Evolutionary conservation across 2,113 vertebrate species (phyloP), one percentile per base, ranked within the genome.

Genomic region (Nannobrachium achirus): DNA sequence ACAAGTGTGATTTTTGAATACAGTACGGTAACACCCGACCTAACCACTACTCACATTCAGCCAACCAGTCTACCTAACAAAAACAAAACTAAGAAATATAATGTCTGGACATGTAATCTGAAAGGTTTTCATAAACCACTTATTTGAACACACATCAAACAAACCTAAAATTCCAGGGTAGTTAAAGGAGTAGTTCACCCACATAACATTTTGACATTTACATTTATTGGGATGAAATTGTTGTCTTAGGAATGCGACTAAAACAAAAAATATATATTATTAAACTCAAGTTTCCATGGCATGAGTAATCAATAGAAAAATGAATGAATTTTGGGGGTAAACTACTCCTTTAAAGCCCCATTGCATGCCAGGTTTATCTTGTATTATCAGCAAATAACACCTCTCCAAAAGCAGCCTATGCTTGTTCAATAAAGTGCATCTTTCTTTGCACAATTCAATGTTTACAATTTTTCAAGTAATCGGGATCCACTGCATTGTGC

Each of bases 11-110:
- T n/a, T n/a, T 51, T 53, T 33, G 56, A 75, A 14, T 76, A 51
- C 46, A 45, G 48, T 25, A 66, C 15, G 51, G 63, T 9, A 58
- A 1, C 69, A 42, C 25, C 39, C 19, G 40, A n/a, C 42, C 25
- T 41, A 7, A 25, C 20, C 1, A 6, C 2, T 15, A 33, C 19
- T 13, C 18, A 63, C 18, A 25, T 25, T 25, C 2, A 25, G 20
- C 20, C 20, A n/a, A n/a, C n/a, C n/a, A n/a, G n/a, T n/a, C n/a
- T n/a, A n/a, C n/a, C n/a, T n/a, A n/a, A n/a, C n/a, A n/a, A n/a
- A n/a, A n/a, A n/a, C n/a, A n/a, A n/a, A n/a, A n/a, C n/a, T n/a
- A n/a, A n/a, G n/a, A n/a, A n/a, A n/a, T n/a, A n/a, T n/a, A n/a
- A n/a, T n/a, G n/a, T n/a, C n/a, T n/a, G n/a, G n/a, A n/a, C n/a